phyloP scores from a whole-genome alignment of 2,888 invertebrate species.

The Asteroscopus sphinx region DNA sequence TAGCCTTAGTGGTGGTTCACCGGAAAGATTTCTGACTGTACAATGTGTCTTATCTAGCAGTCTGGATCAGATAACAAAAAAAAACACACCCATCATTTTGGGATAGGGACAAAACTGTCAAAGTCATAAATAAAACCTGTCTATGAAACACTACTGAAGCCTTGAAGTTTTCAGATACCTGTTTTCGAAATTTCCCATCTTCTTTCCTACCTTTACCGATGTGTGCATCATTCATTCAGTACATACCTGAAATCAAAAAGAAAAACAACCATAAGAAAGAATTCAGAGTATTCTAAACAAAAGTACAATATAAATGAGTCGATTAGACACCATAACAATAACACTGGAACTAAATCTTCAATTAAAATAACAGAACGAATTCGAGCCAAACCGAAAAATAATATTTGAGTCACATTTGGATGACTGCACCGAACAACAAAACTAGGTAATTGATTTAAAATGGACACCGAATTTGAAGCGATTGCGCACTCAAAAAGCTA shows the following conservation, averaged over 20 bases:
- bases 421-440: constrained; percentile 13
- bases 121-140: too few species aligned
- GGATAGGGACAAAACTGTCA: too few species aligned
- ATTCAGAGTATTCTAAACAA: background rate
- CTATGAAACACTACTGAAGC: too few species aligned
- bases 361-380: constrained; percentile 17
- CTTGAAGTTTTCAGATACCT: too few species aligned
- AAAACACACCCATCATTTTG: too few species aligned
- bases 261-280: constrained; percentile 12
- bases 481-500: constrained; percentile 3
- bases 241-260: constrained; percentile 38
- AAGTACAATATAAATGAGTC: too few species aligned
- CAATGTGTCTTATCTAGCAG: too few species aligned
- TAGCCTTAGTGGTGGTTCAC: too few species aligned
- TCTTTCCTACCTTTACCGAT: background rate
- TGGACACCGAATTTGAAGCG: constrained; percentile 2
- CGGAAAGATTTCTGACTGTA: too few species aligned
- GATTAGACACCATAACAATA: background rate
- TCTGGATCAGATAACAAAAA: too few species aligned
- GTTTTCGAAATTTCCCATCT: too few species aligned
- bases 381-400: constrained; percentile 5
- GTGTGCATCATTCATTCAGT: background rate
- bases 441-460: constrained; percentile 24
- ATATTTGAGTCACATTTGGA: constrained; percentile 19
- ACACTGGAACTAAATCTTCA: background rate